Base-by-base conservation (phyloP, 2,113 vertebrate species). In the Tenebrosternarchus preto region DNA sequence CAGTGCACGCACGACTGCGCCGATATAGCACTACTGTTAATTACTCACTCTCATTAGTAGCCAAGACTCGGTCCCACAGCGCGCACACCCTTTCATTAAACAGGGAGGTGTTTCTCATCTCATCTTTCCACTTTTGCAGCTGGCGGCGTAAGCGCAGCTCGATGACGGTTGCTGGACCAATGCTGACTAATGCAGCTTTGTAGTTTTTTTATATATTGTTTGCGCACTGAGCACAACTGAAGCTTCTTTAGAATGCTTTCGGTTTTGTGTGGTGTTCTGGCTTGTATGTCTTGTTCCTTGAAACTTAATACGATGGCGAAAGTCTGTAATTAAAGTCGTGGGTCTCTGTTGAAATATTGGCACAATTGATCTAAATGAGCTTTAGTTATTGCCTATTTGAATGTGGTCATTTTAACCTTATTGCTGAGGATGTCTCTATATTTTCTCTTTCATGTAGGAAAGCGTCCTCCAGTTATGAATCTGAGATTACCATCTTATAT, bases 61-160 rank as follows among this genome's bases (percentile, higher is more conserved):
- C 66, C 56, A 53, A 24, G 20, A 17, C 5, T 22, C n/a, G 20
- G 57, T 66, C 24, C 20, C 19, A 9, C 36, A 15, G n/a, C 63
- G 15, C 36, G 36, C 56, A 60, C 50, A 59, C 76, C 36, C 69
- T 68, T 66, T 78, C 53, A 68, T 82, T 55, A 73, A 68, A 68
- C 69, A 78, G 76, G 64, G 76, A 59, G 55, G 64, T 43, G 76
- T 60, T 25, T 57, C 63, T 68, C 22, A 8, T 25, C 59, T 76
- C 33, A 46, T 43, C 72, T 36, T 39, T 33, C 72, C 36, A 33
- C 27, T 60, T 20, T 24, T 4, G 24, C 5, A 19, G n/a, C n/a
- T 39, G 56, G 19, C 56, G 1, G 15, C 9, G 12, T 50, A 46
- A 64, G 25, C 3, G 4, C 25, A 8, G 75, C 3, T 31, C 2